These are phyloP conservation scores for Carassius carassius DNA, from an alignment of 2,113 vertebrate species.

Conservation along the genomic window DNA sequence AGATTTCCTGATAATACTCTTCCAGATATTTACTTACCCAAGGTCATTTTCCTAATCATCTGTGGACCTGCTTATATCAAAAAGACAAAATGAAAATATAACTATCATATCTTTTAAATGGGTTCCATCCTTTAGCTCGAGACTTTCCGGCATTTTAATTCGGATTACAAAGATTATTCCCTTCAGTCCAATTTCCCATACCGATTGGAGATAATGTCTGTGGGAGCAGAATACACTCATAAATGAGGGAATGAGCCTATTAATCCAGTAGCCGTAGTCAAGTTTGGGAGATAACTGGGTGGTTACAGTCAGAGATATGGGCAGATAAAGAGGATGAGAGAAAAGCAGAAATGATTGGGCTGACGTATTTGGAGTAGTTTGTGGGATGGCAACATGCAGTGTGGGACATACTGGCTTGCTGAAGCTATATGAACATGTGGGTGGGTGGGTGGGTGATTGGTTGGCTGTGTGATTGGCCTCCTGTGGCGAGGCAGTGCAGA, in stretches of 20 bases:
- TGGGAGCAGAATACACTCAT: constrained; percentile 12
- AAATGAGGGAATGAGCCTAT: constrained; percentile 31
- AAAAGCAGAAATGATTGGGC: constrained; percentile 35
- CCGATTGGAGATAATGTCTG: constrained; percentile 33
- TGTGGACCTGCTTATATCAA: neutral
- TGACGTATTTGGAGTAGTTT: constrained; percentile 14
- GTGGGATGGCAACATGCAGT: constrained; percentile 12
- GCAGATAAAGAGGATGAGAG: constrained; percentile 40
- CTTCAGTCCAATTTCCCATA: constrained; percentile 29
- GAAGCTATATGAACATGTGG: constrained; percentile 42
- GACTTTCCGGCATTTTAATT: constrained; percentile 23
- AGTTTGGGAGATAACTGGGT: constrained; percentile 15
- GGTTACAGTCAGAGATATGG: constrained; percentile 42
- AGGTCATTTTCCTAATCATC: constrained; percentile 14
- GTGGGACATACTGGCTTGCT: constrained; percentile 25
- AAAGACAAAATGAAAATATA: constrained; percentile 11
- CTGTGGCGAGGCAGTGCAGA: constrained; percentile 42
- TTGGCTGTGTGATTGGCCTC: constrained; percentile 52
- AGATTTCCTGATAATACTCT: neutral
- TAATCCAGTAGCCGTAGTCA: constrained; percentile 47
- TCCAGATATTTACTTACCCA: constrained; percentile 23
- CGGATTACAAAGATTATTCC: constrained; percentile 41
- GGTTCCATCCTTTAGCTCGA: constrained; percentile 27
- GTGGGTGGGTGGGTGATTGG: constrained; percentile 46
- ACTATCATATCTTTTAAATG: constrained; percentile 22